A percentile compares a stretch with the other conserved stretches of the same genome.
Evolutionary conservation across 2,797 vertebrate genomes (phyloP).

Genomic region (Rhadinocentrus ornatus): DNA sequence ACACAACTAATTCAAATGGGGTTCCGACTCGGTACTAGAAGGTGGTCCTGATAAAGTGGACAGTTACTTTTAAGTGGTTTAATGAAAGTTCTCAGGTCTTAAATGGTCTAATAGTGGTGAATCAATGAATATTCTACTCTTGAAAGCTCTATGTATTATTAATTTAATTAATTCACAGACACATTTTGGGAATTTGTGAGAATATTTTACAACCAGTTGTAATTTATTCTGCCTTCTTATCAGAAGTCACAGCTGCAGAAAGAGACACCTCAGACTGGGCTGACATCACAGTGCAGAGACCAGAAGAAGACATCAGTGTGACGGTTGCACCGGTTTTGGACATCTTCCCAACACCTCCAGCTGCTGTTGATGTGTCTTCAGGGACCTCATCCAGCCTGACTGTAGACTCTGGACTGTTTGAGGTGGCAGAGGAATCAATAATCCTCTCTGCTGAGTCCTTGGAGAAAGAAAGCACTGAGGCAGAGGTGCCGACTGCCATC

Average conservation of each 20-base stretch:
- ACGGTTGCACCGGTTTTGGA: slow-evolving; percentile 34
- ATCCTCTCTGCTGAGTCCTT: slow-evolving; percentile 18
- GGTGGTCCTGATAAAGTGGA: too few species aligned
- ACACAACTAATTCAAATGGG: too few species aligned
- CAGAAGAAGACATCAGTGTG: slow-evolving; percentile 30
- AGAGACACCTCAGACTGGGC: slow-evolving; percentile 51
- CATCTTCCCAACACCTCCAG: slow-evolving; percentile 30
- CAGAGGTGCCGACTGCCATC: not conserved
- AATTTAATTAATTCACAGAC: too few species aligned
- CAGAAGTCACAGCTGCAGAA: slow-evolving; percentile 48
- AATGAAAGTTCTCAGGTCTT: not conserved
- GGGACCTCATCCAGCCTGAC: slow-evolving; percentile 9
- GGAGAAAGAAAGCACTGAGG: slow-evolving; percentile 12
- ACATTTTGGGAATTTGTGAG: too few species aligned
- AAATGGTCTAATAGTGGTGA: not conserved
- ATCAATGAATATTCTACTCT: too few species aligned
- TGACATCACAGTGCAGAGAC: slow-evolving; percentile 18
- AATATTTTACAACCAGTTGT: too few species aligned
- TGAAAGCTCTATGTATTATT: too few species aligned
- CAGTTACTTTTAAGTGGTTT: not conserved
- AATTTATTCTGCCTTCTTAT: not conserved
- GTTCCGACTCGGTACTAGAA: too few species aligned
- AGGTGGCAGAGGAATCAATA: slow-evolving; percentile 38
- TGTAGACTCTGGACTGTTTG: slow-evolving; percentile 58
- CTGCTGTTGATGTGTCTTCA: slow-evolving; percentile 1